These are phyloP conservation scores for Daboia siamensis DNA, from an alignment of 2,113 vertebrate genomes.

Conservation along the genomic window DNA sequence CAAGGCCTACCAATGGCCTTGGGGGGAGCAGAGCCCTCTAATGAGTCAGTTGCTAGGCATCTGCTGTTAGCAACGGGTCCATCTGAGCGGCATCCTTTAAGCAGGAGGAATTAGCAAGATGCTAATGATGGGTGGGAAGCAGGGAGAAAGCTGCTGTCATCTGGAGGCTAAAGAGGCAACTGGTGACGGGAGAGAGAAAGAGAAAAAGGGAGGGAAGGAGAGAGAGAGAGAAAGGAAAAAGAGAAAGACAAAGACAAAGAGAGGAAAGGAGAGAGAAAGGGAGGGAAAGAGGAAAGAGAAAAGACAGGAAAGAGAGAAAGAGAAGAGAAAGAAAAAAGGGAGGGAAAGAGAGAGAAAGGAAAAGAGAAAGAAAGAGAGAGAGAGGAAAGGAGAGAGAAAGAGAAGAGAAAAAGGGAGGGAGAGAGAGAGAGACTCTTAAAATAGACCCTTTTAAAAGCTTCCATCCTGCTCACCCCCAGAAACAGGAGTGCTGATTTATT, in stretches of 20 bases:
- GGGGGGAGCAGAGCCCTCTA: neutral
- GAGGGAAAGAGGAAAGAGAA: too few relatives aligned
- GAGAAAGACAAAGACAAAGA: neutral
- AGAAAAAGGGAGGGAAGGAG: neutral
- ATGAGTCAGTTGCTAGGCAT: fast-evolving
- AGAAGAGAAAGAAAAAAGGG: neutral
- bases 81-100: neutral
- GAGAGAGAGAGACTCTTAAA: neutral
- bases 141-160: neutral
- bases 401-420: too few relatives aligned
- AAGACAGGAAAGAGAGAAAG: too few relatives aligned
- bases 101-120: constrained; percentile 40
- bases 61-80: neutral
- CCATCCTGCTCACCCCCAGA: neutral
- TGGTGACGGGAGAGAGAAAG: neutral
- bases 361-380: neutral
- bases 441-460: neutral
- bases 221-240: too few relatives aligned
- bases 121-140: constrained; percentile 34
- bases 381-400: neutral
- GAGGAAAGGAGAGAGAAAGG: too few relatives aligned
- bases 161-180: neutral
- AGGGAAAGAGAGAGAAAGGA: fast-evolving
- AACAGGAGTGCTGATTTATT: neutral
- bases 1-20: neutral